A percentile compares a stretch with the other conserved stretches of the same genome.
Evolutionary conservation across 2,113 vertebrate genomes (phyloP).

Genomic region (Corvus cornix): DNA sequence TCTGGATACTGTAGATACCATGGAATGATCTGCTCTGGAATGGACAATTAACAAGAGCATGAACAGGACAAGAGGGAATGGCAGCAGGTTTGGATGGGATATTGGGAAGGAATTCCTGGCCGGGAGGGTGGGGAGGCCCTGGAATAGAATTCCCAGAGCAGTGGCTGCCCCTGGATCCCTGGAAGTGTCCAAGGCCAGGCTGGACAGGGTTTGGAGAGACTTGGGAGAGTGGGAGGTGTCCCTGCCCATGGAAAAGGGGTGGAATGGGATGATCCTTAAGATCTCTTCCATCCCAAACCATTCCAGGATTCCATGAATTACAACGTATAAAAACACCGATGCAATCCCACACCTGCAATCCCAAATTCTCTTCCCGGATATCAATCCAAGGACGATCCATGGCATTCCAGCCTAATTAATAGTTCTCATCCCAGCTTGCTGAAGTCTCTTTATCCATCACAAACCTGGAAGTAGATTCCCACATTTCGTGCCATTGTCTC

Average conservation of each 20-base stretch:
- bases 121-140: rapidly evolving
- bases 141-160: rapidly evolving
- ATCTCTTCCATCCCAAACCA: neutral
- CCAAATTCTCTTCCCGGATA: neutral
- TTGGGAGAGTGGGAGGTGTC: neutral
- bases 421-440: neutral
- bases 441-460: rapidly evolving
- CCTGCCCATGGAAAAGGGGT: neutral
- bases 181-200: rapidly evolving
- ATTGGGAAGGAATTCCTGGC: neutral
- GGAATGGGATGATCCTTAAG: neutral
- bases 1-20: too few relatives aligned
- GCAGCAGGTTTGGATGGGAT: neutral
- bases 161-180: neutral
- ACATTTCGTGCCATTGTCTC: neutral
- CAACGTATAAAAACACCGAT: rapidly evolving
- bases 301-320: neutral
- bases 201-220: neutral
- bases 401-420: neutral
- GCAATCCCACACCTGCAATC: neutral
- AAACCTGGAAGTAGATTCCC: neutral
- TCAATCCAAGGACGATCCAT: neutral
- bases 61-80: neutral
- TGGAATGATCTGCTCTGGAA: neutral
- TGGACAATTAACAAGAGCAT: rapidly evolving